Evolutionary conservation across 2,113 vertebrate species (phyloP).

Genomic region (Rissa tridactyla): DNA sequence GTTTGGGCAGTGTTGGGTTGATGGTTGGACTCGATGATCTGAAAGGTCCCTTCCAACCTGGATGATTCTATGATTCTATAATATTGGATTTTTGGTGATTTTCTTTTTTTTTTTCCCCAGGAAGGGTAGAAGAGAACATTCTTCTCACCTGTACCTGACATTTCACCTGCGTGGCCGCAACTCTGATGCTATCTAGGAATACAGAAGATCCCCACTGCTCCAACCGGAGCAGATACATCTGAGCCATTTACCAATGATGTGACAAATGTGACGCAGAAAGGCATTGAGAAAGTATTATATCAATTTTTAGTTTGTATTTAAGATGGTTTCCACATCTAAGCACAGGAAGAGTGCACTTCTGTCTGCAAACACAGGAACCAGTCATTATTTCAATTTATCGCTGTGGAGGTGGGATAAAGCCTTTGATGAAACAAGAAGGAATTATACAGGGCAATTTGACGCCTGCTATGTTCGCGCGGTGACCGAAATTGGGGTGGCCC

Average conservation of each 20-base stretch:
- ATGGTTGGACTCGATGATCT: not conserved
- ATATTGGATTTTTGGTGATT: not conserved
- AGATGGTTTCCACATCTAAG: not conserved
- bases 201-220: not conserved
- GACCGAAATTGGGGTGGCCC: not conserved
- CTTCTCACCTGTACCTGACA: not conserved
- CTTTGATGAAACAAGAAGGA: not conserved
- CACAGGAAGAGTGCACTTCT: not conserved
- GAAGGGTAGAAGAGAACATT: not conserved
- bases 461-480: too few species aligned
- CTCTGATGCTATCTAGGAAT: fast-evolving
- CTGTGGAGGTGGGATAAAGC: not conserved
- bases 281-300: not conserved
- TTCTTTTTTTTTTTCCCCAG: not conserved
- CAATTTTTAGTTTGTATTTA: not conserved
- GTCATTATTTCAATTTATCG: not conserved
- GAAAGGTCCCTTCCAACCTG: not conserved
- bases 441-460: not conserved
- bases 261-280: not conserved
- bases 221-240: not conserved
- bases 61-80: not conserved
- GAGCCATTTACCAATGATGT: not conserved
- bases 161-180: not conserved
- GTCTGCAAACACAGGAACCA: not conserved
- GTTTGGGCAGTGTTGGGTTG: too few species aligned